Percentiles rank a stretch among this genome's conserved stretches.
These are phyloP conservation scores for Lordiphosa mommai DNA, from an alignment of 1,140 invertebrate species.

Conservation along the genomic window DNA sequence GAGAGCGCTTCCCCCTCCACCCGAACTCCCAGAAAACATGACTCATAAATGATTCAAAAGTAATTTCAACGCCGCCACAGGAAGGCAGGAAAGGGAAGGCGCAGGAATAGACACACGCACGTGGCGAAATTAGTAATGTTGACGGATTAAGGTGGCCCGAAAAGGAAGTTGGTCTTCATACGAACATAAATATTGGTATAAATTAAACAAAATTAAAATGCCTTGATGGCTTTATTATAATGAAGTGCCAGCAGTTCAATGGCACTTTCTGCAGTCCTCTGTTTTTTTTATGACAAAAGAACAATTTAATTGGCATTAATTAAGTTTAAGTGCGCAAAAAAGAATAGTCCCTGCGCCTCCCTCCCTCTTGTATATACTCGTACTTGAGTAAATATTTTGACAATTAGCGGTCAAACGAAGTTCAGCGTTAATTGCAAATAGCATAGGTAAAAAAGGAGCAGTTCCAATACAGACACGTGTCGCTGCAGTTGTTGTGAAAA, in stretches of 20 bases:
- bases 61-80: constrained; percentile 68
- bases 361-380: constrained; percentile 4
- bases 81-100: constrained; percentile 22
- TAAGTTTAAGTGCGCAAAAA: constrained; percentile 62
- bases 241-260: constrained; percentile 1
- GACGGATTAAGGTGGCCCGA: constrained; percentile 47
- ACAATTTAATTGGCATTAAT: constrained; percentile 51
- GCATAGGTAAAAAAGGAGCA: constrained; percentile 36
- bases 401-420: constrained; percentile 76
- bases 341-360: neutral
- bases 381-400: constrained; percentile 75
- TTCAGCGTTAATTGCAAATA: constrained; percentile 65
- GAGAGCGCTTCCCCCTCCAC: too few species aligned
- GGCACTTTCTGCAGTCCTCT: too few species aligned
- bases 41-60: constrained; percentile 78
- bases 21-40: constrained; percentile 53
- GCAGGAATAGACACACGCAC: constrained; percentile 35
- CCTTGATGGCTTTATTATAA: constrained; percentile 55
- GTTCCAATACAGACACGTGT: constrained; percentile 48
- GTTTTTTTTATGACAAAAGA: too few species aligned
- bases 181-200: constrained; percentile 26
- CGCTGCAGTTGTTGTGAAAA: constrained; percentile 56
- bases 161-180: constrained; percentile 7
- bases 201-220: constrained; percentile 24
- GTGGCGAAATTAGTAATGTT: constrained; percentile 50